Conservation (phyloP, 2,113 vertebrate genomes). For the Sapajus apella region DNA sequence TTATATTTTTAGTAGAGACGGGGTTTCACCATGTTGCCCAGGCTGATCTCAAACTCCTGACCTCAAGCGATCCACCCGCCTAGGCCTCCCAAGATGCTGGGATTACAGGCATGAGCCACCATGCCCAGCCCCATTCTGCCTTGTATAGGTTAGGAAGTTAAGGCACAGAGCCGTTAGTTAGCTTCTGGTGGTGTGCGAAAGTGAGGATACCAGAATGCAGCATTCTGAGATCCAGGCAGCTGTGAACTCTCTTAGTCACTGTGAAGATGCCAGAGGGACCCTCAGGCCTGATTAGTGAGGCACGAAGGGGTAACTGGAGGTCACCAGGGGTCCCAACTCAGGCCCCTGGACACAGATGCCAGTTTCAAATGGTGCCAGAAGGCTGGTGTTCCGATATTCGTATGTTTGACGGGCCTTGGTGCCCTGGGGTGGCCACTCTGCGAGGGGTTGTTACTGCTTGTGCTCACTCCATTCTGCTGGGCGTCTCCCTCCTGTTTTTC, state of each 20-base stretch:
- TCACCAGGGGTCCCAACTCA: neutral
- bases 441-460: fast-evolving
- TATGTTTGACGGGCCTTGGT: neutral
- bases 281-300: neutral
- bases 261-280: neutral
- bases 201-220: neutral
- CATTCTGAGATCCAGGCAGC: neutral
- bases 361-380: neutral
- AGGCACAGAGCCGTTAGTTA: neutral
- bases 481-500: neutral
- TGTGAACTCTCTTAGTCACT: neutral
- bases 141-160: neutral
- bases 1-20: no score
- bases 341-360: neutral
- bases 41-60: no score
- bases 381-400: neutral
- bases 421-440: neutral
- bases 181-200: neutral
- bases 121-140: neutral
- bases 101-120: no score
- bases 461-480: neutral
- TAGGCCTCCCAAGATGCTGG: no score
- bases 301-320: neutral
- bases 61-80: no score
- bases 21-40: no score